A percentile compares a stretch with the other conserved stretches of the same genome.
phyloP scores from a whole-genome alignment of 2,888 invertebrate species.

The Cyaniris semiargus region DNA sequence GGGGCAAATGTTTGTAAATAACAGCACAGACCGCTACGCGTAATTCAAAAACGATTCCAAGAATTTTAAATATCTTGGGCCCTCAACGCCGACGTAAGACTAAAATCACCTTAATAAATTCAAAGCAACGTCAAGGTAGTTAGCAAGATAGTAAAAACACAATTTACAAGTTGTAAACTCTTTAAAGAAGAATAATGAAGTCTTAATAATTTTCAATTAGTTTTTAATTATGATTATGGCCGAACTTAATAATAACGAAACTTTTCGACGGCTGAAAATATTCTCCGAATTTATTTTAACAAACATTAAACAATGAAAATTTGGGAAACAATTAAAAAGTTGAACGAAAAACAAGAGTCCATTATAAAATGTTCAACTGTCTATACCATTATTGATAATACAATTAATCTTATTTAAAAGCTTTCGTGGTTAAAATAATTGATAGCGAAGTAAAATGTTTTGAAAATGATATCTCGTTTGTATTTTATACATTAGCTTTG shows the following conservation, averaged over 20 bases:
- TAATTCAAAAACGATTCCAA: too few species aligned
- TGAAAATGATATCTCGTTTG: too few species aligned
- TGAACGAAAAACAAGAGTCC: background rate
- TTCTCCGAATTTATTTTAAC: slow-evolving; percentile 6
- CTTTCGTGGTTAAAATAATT: background rate
- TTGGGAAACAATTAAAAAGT: slow-evolving; percentile 14
- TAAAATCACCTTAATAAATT: background rate
- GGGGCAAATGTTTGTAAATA: too few species aligned
- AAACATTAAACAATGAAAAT: slow-evolving; percentile 5
- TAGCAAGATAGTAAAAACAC: slow-evolving; percentile 10
- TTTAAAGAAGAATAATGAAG: slow-evolving; percentile 1
- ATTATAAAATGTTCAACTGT: background rate
- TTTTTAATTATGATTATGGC: slow-evolving; percentile 8
- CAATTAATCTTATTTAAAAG: background rate
- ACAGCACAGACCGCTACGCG: too few species aligned
- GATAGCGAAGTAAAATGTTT: background rate
- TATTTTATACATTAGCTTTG: too few species aligned
- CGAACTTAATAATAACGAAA: slow-evolving; percentile 7
- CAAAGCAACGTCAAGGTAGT: background rate
- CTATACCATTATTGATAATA: slow-evolving; percentile 1
- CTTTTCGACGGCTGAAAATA: background rate
- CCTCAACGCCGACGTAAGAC: background rate
- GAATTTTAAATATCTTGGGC: too few species aligned
- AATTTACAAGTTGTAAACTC: background rate
- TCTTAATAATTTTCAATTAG: slow-evolving; percentile 16